Conservation (phyloP, 92 coral and sea anemone species). For the Paramuricea clavata region DNA sequence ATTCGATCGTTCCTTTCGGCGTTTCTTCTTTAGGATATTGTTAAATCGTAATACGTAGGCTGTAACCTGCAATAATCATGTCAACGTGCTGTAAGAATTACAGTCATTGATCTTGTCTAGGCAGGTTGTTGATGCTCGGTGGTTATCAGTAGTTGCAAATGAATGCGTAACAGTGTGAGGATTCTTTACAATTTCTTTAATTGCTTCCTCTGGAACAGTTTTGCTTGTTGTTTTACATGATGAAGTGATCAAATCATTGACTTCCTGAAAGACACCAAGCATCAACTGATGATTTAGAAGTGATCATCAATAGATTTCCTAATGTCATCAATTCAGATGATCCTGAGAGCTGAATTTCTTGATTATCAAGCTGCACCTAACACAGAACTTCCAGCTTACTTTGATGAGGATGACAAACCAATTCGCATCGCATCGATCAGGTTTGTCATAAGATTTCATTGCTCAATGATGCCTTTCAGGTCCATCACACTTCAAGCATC, state of each 20-base stretch:
- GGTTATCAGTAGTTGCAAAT: background rate
- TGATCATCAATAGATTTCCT: conserved; percentile 58
- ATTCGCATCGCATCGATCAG: background rate
- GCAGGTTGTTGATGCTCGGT: background rate
- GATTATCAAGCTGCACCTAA: background rate
- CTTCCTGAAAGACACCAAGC: conserved; percentile 50
- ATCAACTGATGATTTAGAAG: conserved; percentile 39
- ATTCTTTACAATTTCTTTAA: too few relatives aligned
- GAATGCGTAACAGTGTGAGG: conserved; percentile 52
- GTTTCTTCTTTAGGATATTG: too few relatives aligned
- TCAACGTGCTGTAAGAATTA: conserved; percentile 38
- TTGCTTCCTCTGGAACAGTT: conserved; percentile 18
- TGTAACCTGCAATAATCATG: conserved; percentile 60
- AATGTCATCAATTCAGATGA: conserved; percentile 63
- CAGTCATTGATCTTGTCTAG: conserved; percentile 46
- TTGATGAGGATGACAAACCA: background rate
- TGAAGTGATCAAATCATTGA: conserved; percentile 62
- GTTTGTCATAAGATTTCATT: background rate
- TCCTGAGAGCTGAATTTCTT: conserved; percentile 49
- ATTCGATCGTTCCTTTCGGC: too few relatives aligned
- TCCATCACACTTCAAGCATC: background rate
- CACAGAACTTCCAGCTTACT: background rate
- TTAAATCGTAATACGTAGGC: conserved; percentile 58
- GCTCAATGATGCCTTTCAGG: background rate
- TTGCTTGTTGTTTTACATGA: conserved; percentile 12